Evolutionary conservation across 2,888 invertebrate species (phyloP).

Genomic region (Drosophila lutescens): DNA sequence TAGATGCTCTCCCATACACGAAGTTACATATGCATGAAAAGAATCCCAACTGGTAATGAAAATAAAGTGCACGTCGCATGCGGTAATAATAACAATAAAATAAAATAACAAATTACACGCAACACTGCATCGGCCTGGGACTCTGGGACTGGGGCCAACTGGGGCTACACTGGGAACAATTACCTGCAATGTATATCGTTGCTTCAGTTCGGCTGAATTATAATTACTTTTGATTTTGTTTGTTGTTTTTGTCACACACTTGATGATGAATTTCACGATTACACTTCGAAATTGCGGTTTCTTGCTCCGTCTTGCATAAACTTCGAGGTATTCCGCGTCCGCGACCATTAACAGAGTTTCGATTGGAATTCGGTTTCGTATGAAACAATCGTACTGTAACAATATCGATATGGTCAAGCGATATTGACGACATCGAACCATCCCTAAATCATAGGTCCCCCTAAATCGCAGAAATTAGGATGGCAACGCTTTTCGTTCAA

Average conservation of each 20-base stretch:
- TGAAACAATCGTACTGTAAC: too few relatives aligned
- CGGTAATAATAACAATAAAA: constrained; percentile 83
- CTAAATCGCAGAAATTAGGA: too few relatives aligned
- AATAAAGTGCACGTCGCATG: constrained; percentile 81
- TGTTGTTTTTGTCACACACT: constrained; percentile 3
- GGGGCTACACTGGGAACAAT: constrained; percentile 23
- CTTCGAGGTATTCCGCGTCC: too few relatives aligned
- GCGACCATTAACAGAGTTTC: too few relatives aligned
- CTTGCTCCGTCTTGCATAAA: too few relatives aligned
- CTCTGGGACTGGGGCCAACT: constrained; percentile 23
- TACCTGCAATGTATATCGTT: accelerated
- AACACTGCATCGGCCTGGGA: constrained; percentile 70
- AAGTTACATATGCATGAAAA: constrained; percentile 72
- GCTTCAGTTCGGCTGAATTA: background rate
- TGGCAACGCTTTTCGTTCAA: too few relatives aligned
- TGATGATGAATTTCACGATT: too few relatives aligned
- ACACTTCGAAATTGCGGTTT: background rate
- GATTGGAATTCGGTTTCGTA: too few relatives aligned
- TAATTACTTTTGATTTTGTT: background rate
- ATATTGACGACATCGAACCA: too few relatives aligned
- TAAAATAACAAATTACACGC: constrained; percentile 83
- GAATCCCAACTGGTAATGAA: constrained; percentile 79
- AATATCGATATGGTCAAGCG: too few relatives aligned
- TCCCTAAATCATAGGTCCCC: too few relatives aligned
- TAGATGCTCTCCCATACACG: constrained; percentile 62